phyloP scores from a whole-genome alignment of 2,797 vertebrate species.

The Malacoctenus gilli region DNA sequence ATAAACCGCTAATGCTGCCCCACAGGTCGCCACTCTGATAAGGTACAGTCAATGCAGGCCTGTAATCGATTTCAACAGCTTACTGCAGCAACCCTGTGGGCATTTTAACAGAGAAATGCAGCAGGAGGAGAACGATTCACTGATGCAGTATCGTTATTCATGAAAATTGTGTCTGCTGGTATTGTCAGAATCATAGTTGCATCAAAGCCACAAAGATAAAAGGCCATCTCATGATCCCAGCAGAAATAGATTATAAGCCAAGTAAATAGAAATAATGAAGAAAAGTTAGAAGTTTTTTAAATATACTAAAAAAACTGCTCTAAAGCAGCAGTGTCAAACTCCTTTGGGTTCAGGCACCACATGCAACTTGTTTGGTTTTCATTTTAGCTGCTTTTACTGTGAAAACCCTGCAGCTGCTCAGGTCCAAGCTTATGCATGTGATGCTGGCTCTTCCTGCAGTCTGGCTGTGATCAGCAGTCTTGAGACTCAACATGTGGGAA shows the following conservation, averaged over 20 bases:
- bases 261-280: neutral
- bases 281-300: neutral
- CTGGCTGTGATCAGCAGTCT: too few relatives aligned
- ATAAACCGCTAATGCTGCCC: constrained; percentile 57
- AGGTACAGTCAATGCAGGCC: constrained; percentile 66
- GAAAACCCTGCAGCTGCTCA: too few relatives aligned
- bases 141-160: constrained; percentile 45
- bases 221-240: neutral
- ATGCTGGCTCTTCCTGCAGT: too few relatives aligned
- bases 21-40: constrained; percentile 64
- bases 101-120: constrained; percentile 54
- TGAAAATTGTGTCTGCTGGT: constrained; percentile 20
- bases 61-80: constrained; percentile 71
- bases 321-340: too few relatives aligned
- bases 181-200: constrained; percentile 5
- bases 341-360: too few relatives aligned
- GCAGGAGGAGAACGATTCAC: constrained; percentile 51
- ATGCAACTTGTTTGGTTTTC: too few relatives aligned
- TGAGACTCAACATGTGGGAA: too few relatives aligned
- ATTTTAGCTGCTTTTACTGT: too few relatives aligned
- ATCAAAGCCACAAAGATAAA: neutral
- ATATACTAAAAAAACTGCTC: too few relatives aligned
- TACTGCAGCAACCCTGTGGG: constrained; percentile 52
- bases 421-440: too few relatives aligned
- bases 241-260: neutral